A percentile compares a stretch with the other conserved stretches of the same genome.
phyloP scores from a whole-genome alignment of 2,113 vertebrate genomes.

The Entomyzon cyanotis region DNA sequence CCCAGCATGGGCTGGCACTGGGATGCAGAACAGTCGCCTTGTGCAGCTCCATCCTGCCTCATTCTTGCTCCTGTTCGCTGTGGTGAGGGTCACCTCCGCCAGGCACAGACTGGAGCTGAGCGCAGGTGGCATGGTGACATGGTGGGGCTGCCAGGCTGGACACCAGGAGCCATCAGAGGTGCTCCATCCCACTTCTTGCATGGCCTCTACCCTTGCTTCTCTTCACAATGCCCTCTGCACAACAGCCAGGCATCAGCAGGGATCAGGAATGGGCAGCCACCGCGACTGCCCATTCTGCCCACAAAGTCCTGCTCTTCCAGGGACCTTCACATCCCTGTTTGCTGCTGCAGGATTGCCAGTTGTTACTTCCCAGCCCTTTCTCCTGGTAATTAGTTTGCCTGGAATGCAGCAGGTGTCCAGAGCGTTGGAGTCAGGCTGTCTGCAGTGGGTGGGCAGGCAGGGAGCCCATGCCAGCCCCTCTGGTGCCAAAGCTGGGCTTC shows the following conservation, averaged over 20 bases:
- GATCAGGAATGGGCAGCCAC: background rate
- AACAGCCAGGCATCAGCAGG: background rate
- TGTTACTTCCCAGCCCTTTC: background rate
- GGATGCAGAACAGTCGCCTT: background rate
- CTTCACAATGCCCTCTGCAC: background rate
- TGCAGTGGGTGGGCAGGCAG: background rate
- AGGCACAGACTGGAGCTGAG: accelerated
- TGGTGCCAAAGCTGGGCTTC: background rate
- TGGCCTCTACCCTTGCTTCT: accelerated
- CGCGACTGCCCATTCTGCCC: accelerated
- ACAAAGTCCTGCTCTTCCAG: background rate
- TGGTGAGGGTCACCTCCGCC: background rate
- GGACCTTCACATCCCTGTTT: background rate
- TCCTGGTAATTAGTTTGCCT: background rate
- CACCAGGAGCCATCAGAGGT: background rate
- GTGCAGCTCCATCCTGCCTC: background rate
- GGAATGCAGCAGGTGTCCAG: background rate
- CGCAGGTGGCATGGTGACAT: accelerated
- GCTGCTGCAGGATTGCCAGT: background rate
- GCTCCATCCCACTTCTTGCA: background rate
- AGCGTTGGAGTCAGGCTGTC: background rate
- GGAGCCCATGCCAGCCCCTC: background rate
- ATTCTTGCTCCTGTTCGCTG: accelerated
- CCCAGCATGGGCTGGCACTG: background rate
- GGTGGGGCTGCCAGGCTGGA: background rate